Evolutionary conservation across 2,113 vertebrate genomes (phyloP).

Genomic region (Perca fluviatilis): DNA sequence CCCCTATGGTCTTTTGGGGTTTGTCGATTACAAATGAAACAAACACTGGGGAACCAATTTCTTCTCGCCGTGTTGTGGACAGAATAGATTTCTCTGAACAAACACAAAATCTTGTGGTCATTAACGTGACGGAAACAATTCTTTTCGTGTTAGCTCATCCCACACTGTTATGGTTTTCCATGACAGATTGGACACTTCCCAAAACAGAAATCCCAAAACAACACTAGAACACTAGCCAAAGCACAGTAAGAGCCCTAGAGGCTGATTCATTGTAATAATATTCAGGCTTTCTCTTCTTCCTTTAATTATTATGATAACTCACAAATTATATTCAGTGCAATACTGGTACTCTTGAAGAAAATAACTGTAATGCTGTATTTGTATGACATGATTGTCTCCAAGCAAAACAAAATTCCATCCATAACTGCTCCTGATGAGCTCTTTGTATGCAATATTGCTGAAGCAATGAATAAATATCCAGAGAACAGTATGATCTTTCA

Average conservation of each 20-base stretch:
- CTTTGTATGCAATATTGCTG: conserved; percentile 34
- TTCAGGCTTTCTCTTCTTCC: background rate
- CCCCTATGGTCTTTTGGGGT: background rate
- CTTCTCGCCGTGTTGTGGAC: background rate
- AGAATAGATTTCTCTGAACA: conserved; percentile 7
- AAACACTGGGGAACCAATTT: conserved; percentile 14
- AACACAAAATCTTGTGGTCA: conserved; percentile 17
- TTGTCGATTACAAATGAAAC: conserved; percentile 4
- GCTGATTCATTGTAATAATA: conserved; percentile 9
- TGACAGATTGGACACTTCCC: background rate
- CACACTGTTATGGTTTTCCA: conserved; percentile 7
- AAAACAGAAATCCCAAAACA: conserved; percentile 5
- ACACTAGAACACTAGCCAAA: conserved; percentile 1
- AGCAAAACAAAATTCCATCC: conserved; percentile 28
- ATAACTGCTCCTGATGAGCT: conserved; percentile 12
- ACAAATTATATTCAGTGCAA: conserved; percentile 6
- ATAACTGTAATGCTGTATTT: conserved; percentile 14
- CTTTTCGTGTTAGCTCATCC: conserved; percentile 14
- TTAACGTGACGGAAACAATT: conserved; percentile 21
- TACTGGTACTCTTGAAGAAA: conserved; percentile 2
- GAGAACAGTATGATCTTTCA: conserved; percentile 33
- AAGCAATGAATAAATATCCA: conserved; percentile 57
- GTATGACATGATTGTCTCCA: conserved; percentile 12
- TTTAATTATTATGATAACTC: conserved; percentile 20
- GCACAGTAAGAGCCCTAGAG: background rate